Base-by-base conservation (phyloP, 2,113 vertebrate genomes). In the Gadus chalcogrammus region DNA sequence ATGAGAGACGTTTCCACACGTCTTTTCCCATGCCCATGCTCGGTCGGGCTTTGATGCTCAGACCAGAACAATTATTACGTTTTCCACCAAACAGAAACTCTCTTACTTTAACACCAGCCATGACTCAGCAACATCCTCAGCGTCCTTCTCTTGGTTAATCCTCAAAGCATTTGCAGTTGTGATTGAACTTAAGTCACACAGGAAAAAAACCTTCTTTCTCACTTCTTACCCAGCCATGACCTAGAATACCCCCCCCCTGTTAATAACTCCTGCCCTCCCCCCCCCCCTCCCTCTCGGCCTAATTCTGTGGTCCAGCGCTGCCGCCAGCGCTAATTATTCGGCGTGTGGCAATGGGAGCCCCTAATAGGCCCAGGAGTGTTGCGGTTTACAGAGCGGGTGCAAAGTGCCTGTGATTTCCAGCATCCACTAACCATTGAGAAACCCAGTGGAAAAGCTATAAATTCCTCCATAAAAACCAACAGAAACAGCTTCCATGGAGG, bases 391-490 rank as follows among this genome's bases (percentile, higher is more conserved):
- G 77, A 84, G 78, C 69, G 75, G 77, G 84, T 89, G 88, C 82
- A 87, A 91, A 91, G 82, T 86, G 86, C 78, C 89, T 86, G 87
- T 90, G 84, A 90, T 87, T 91, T 90, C 89, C 89, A 90, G 84
- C 89, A 91, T 85, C 89, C 82, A 85, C 76, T 87, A 85, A 87
- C 83, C 77, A 79, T 75, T 81, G 70, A 82, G 88, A 48, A 87
- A 80, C 76, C 84, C 80, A 81, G 85, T 84, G 79, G 85, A 88
- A 85, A 84, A 83, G 78, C 82, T 68, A 65, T 89, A 83, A 87
- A 82, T 28, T 1, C 38, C 9, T 64, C 9, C 27, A 74, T 85
- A 79, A 78, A 16, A 55, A 73, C 12, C 8, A 48, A 48, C 11
- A 48, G 42, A 48, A 48, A 48, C 2, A 9, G 42, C 79, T 75